Conservation (phyloP, 2,888 invertebrate genomes). For the Stegophylla sp. region DNA sequence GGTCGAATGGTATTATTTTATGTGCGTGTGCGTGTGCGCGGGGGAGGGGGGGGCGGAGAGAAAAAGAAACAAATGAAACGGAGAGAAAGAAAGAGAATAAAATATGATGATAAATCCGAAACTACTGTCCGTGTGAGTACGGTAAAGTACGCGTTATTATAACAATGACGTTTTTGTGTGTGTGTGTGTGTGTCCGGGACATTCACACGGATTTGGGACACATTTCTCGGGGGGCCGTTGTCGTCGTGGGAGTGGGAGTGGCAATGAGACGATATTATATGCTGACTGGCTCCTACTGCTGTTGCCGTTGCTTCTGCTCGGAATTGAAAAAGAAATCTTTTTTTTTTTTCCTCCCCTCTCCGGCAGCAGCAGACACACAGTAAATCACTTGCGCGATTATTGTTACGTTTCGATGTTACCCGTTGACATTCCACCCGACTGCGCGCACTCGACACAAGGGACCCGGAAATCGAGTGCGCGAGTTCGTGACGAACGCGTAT, state of each 20-base stretch:
- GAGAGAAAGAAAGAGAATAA: constrained; percentile 19
- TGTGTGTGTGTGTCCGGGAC: constrained; percentile 34
- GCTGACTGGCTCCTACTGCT: neutral
- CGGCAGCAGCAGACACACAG: neutral
- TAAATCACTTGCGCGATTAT: neutral
- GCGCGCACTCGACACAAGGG: no score
- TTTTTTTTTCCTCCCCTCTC: no score
- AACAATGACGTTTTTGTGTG: constrained; percentile 39
- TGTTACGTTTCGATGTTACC: no score
- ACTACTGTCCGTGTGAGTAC: constrained; percentile 40
- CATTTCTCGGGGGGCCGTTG: no score
- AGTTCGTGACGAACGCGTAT: no score
- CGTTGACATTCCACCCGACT: neutral
- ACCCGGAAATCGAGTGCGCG: no score
- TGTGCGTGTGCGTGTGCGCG: neutral
- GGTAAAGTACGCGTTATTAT: constrained; percentile 18
- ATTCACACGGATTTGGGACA: constrained; percentile 47
- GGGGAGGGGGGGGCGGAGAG: neutral
- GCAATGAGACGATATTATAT: neutral
- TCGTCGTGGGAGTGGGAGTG: constrained; percentile 24
- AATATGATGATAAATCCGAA: constrained; percentile 47
- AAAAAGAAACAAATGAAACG: neutral
- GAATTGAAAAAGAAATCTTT: constrained; percentile 7
- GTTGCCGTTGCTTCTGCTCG: neutral
- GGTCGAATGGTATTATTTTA: no score